Evolutionary conservation across 2,113 vertebrate species (phyloP), one percentile per base, ranked within the genome.

Genomic region (Tor tambroides): DNA sequence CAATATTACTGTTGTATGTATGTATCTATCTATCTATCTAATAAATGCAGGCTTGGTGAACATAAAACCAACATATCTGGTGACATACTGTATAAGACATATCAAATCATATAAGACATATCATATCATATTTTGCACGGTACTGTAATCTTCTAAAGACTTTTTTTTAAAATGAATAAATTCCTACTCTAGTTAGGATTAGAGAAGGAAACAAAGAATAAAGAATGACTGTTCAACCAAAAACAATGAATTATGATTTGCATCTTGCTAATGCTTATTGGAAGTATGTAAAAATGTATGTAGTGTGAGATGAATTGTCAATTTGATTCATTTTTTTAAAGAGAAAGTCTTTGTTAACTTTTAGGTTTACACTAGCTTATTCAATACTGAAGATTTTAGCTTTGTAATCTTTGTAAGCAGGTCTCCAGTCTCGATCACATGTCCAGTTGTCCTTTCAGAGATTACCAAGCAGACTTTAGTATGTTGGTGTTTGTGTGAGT

Each of bases 401-500:
- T 43, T 75, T 84, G 49, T 75, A 17, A 41, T 59, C 51, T 43
- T 17, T 35, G 7, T 30, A 28, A 75, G 35, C 69, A 41, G 15
- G 51, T 71, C 32, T 74, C 38, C 1, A 84, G 71, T 54, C 67
- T 74, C 35, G 8, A 56, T 72, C 35, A 41, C 32, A 74, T 74
- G 35, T 72, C 32, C 69, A 72, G 65, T 67, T 32, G 65, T 32
- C 30, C 32, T 38, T 72, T 38, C 32, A 43, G 5, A 43, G 23
- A 43, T 46, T 14, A 43, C 38, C 38, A 38, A 43, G 30, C 83
- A 84, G 28, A 41, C 3, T n/a, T 83, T 23, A 23, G 19, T 6
- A 61, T 56, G 51, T 38, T 61, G 41, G 43, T 74, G 76, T 86
- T 41, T 86, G 63, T 80, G 46, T 81, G 49, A 59, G 78, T 86